phyloP scores from a whole-genome alignment of 2,113 vertebrate species.

The Protobothrops flavoviridis region DNA sequence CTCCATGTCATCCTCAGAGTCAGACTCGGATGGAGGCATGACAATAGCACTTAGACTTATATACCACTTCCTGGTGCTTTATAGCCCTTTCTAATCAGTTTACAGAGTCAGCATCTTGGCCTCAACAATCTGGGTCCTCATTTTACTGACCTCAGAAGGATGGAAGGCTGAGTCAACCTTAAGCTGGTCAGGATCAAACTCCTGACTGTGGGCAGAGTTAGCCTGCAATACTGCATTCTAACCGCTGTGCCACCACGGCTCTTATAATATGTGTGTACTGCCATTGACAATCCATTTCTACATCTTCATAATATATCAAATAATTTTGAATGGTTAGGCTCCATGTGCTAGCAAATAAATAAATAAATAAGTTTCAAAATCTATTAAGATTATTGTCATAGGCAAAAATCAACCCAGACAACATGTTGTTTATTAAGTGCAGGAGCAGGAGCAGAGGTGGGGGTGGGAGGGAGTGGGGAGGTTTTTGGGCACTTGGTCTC shows the following conservation, averaged over 20 bases:
- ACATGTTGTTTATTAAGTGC: too few relatives aligned
- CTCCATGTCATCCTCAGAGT: too few relatives aligned
- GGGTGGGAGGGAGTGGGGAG: too few relatives aligned
- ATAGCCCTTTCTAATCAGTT: too few relatives aligned
- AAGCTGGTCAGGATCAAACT: background rate
- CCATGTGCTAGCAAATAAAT: background rate
- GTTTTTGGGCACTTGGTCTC: too few relatives aligned
- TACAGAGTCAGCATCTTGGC: too few relatives aligned
- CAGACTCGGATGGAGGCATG: too few relatives aligned
- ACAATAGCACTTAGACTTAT: too few relatives aligned
- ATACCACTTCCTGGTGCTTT: too few relatives aligned
- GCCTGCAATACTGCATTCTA: background rate
- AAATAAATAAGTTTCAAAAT: background rate
- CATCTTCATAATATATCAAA: background rate
- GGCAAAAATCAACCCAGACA: too few relatives aligned
- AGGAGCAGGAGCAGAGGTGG: too few relatives aligned
- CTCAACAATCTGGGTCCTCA: background rate
- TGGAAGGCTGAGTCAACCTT: background rate
- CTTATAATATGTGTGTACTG: background rate
- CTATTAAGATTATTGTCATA: background rate
- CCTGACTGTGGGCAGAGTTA: background rate
- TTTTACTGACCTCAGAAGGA: background rate
- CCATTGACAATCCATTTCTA: background rate
- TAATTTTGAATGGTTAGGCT: background rate
- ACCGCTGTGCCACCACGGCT: background rate